These are phyloP conservation scores for Andinoacara biseriatus DNA, from an alignment of 2,113 vertebrate species.

Conservation along the genomic window DNA sequence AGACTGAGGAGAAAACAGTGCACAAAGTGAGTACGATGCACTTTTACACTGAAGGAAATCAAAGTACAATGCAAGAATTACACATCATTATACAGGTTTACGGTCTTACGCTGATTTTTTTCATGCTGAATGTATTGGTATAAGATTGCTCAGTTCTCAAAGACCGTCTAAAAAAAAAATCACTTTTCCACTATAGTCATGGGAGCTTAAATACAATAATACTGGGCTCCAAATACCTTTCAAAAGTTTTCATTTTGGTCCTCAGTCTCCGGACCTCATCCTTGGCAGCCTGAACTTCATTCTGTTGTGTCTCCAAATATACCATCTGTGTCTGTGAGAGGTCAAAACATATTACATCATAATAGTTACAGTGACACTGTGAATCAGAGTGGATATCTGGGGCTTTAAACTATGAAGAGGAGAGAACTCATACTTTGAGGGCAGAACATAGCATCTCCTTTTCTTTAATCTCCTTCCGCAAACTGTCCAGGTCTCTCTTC, in stretches of 20 bases:
- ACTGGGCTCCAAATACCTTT: slow-evolving; percentile 80
- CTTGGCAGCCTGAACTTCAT: slow-evolving; percentile 85
- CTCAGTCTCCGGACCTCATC: slow-evolving; percentile 87
- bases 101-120: too few relatives aligned
- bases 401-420: not conserved
- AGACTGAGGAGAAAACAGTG: slow-evolving; percentile 77
- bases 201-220: not conserved
- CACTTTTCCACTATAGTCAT: not conserved
- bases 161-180: not conserved
- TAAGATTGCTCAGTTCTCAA: not conserved
- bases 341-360: not conserved
- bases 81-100: not conserved
- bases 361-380: not conserved
- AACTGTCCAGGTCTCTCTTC: slow-evolving; percentile 84
- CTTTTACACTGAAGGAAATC: not conserved
- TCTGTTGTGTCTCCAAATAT: slow-evolving; percentile 89
- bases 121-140: not conserved
- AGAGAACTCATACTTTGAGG: slow-evolving; percentile 82
- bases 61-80: not conserved
- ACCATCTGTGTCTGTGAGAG: slow-evolving; percentile 91
- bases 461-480: slow-evolving; percentile 83
- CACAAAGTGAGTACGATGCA: not conserved
- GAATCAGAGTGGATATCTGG: not conserved
- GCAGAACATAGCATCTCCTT: slow-evolving; percentile 89
- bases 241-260: slow-evolving; percentile 87